A percentile compares a stretch with the other conserved stretches of the same genome.
These are phyloP conservation scores for Coranthus polyacanthus DNA, from an alignment of 2,797 vertebrate genomes.

Conservation along the genomic window DNA sequence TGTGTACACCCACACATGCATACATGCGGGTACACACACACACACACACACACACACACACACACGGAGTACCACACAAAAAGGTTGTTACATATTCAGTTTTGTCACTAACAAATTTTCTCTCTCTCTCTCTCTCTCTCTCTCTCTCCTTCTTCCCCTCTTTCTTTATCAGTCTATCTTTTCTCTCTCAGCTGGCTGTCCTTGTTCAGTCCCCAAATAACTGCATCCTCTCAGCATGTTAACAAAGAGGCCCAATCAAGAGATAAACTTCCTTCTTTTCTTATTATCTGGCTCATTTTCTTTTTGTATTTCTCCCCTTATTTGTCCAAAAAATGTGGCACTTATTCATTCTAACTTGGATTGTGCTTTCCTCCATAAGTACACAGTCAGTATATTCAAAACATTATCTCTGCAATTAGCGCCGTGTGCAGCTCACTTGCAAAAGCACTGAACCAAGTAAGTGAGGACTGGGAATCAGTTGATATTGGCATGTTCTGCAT, in stretches of 20 bases:
- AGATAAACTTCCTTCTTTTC: conserved; percentile 46
- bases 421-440: conserved; percentile 36
- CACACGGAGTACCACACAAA: conserved; percentile 40
- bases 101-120: conserved; percentile 9
- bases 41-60: not conserved
- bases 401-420: conserved; percentile 65
- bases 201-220: conserved; percentile 59
- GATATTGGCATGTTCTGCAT: conserved; percentile 38
- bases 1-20: conserved; percentile 20
- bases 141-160: conserved; percentile 7
- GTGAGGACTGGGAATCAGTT: conserved; percentile 43
- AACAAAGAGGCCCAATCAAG: conserved; percentile 61
- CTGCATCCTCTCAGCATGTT: conserved; percentile 55
- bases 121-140: conserved; percentile 8
- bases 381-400: conserved; percentile 51
- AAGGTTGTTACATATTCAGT: conserved; percentile 32
- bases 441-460: conserved; percentile 57
- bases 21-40: conserved; percentile 11
- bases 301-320: conserved; percentile 8
- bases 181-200: conserved; percentile 53
- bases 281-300: conserved; percentile 28
- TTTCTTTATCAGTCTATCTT: not conserved
- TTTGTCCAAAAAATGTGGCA: conserved; percentile 12
- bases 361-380: conserved; percentile 36
- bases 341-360: conserved; percentile 20